phyloP scores from a whole-genome alignment of 2,888 invertebrate genomes.

The Megamerina dolium region DNA sequence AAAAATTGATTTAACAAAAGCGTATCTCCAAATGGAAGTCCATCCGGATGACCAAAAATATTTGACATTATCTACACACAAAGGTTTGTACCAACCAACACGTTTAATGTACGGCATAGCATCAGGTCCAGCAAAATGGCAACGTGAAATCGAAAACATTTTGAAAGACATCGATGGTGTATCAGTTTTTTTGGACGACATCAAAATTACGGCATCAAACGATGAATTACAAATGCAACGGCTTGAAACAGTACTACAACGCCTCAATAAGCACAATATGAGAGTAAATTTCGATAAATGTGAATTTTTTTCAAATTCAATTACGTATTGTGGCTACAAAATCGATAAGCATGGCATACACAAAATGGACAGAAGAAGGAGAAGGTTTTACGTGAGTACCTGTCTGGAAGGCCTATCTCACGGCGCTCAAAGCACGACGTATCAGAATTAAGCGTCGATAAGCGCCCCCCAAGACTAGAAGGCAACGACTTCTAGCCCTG shows the following conservation, averaged over 20 bases:
- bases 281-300: no score
- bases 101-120: constrained; percentile 33
- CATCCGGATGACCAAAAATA: constrained; percentile 26
- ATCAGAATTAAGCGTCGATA: no score
- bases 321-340: constrained; percentile 26
- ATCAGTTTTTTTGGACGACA: constrained; percentile 28
- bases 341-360: constrained; percentile 29
- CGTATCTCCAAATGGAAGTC: constrained; percentile 37
- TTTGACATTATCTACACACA: constrained; percentile 35
- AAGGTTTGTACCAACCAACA: constrained; percentile 31
- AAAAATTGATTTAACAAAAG: constrained; percentile 30
- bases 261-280: constrained; percentile 25
- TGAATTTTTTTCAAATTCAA: no score
- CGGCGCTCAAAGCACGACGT: no score
- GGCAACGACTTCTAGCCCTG: no score
- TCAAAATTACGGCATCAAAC: constrained; percentile 24
- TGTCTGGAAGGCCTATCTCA: no score
- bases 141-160: constrained; percentile 29
- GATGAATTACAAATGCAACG: constrained; percentile 23
- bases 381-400: no score
- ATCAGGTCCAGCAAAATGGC: constrained; percentile 32
- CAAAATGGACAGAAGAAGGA: constrained; percentile 25
- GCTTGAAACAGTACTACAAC: constrained; percentile 21
- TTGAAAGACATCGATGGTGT: constrained; percentile 27
- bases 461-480: no score